phyloP scores from a whole-genome alignment of 2,113 vertebrate genomes.

The Rallus limicola region DNA sequence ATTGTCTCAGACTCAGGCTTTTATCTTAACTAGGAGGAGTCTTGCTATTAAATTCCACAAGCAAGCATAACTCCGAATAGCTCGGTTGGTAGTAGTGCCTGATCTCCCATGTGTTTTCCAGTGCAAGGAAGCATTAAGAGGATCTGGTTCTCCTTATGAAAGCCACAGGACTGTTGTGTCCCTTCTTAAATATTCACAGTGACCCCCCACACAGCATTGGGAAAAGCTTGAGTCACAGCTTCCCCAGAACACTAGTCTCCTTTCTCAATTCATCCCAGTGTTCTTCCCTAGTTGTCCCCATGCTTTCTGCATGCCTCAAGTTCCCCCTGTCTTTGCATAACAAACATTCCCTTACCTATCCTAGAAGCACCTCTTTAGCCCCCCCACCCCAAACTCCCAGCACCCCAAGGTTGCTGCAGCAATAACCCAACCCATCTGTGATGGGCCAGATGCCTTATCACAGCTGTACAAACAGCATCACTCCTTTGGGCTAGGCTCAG shows the following conservation, averaged over 20 bases:
- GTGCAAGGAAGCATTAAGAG: not conserved
- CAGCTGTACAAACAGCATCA: not conserved
- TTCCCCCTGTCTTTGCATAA: not conserved
- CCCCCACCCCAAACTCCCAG: not conserved
- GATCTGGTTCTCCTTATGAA: not conserved
- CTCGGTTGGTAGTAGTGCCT: not conserved
- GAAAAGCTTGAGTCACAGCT: not conserved
- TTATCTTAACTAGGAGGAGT: not conserved
- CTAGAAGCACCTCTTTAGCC: not conserved
- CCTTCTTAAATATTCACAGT: not conserved
- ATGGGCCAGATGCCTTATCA: not conserved
- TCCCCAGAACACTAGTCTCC: not conserved
- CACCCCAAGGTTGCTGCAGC: not conserved
- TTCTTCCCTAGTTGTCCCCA: not conserved
- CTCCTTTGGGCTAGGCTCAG: not conserved
- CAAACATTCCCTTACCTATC: not conserved
- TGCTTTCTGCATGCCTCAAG: rapidly evolving
- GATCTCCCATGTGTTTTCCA: not conserved
- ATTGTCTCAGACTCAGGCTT: not conserved
- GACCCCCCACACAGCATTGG: not conserved
- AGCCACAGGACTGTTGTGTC: not conserved
- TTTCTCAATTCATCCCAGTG: not conserved
- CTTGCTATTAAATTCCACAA: not conserved
- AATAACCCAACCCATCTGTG: not conserved
- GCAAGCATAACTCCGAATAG: not conserved